Evolutionary conservation across 1,140 invertebrate species (phyloP), one percentile per base, ranked within the genome.

Genomic region (Ceratitis capitata): DNA sequence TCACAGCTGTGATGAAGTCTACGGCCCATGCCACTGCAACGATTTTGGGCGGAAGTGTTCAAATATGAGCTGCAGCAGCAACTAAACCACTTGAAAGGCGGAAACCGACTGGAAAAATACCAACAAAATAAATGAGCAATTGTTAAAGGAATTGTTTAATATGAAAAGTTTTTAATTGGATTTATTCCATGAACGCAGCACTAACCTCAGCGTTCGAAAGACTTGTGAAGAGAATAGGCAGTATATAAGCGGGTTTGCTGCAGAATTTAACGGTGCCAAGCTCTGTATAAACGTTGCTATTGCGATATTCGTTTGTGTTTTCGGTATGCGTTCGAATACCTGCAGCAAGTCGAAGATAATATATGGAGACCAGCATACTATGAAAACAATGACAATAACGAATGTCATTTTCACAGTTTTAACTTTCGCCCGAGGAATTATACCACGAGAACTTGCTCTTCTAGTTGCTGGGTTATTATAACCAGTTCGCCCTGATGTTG

Each of bases 381-480:
- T 96, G 92, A 99, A 99, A 19, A 98, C 98, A 89, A 98, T 97
- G 86, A 99, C 97, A 88, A 99, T 99, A 85, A 98, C 97, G 87
- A 98, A 96, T 0, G 98, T 98, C 98, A 99, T 98, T 92, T 99
- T 99, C 61, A 98, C 96, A n/a, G 97, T 98, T 93, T 98, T 98
- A 86, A 99, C 97, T 93, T 98, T 98, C 10, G 98, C 98, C 88
- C 96, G 94, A 1, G 98, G 98, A 89, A 99, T 98, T 29, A 98
- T 94, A 39, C 98, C 97, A 85, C 97, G 93, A 0, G 96, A 96
- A 85, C 95, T 96, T 1, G 95, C 96, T 82, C 96, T 93, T 39
- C 96, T 89, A 12, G 93, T 93, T 86, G 95, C 94, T 12, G 88
- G 83, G 3, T 86, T 88, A 3, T 93, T 93, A 85, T 95, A 94